phyloP scores from a whole-genome alignment of 2,797 vertebrate genomes.

The Intellagama lesueurii region DNA sequence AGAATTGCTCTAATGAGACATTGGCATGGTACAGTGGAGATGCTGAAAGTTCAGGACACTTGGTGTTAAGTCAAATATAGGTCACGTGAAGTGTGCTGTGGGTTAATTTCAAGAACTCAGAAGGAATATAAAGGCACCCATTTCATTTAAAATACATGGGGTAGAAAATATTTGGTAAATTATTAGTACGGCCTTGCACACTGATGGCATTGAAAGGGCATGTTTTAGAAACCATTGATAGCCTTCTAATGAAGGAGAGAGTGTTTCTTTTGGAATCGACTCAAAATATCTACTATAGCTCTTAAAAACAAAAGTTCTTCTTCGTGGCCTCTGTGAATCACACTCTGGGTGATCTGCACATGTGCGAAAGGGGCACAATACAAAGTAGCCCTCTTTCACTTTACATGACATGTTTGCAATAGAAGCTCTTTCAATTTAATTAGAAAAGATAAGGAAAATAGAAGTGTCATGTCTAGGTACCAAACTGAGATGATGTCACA shows the following conservation, averaged over 20 bases:
- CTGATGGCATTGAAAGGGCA: neutral
- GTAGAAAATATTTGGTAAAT: neutral
- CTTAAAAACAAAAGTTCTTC: neutral
- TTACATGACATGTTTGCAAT: too few relatives aligned
- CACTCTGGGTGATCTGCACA: too few relatives aligned
- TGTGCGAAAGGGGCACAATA: too few relatives aligned
- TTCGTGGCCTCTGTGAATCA: too few relatives aligned
- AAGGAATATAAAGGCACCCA: neutral
- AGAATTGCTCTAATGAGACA: too few relatives aligned
- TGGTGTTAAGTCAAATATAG: neutral
- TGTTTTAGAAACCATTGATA: neutral
- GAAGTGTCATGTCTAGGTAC: too few relatives aligned
- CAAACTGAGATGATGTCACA: too few relatives aligned
- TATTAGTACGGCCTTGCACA: neutral
- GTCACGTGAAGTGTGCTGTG: neutral
- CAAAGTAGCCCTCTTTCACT: too few relatives aligned
- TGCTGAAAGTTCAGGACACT: neutral
- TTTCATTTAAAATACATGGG: neutral
- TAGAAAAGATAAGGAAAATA: too few relatives aligned
- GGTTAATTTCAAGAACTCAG: neutral
- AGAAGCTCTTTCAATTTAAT: too few relatives aligned
- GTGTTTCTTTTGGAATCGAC: neutral
- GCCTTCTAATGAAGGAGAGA: neutral
- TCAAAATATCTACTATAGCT: neutral
- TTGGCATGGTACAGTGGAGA: neutral